Percentiles rank a stretch among this genome's conserved stretches.
phyloP scores from a whole-genome alignment of 2,113 vertebrate species.

The Heterotilapia buettikoferi region DNA sequence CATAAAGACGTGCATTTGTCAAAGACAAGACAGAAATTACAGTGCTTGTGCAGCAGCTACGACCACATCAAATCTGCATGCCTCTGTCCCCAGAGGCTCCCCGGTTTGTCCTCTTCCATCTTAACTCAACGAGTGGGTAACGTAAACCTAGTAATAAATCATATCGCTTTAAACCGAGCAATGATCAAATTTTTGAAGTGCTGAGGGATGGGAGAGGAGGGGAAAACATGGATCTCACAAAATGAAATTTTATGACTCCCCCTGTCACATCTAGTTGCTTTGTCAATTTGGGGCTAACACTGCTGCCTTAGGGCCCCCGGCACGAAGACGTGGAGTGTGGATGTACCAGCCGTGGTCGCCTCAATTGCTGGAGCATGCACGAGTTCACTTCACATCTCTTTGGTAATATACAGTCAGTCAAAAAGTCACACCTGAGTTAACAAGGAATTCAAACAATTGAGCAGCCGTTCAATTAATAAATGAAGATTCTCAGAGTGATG shows the following conservation, averaged over 20 bases:
- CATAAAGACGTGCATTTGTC: constrained; percentile 9
- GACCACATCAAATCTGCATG: constrained; percentile 9
- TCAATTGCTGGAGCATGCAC: constrained; percentile 16
- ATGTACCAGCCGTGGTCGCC: constrained; percentile 23
- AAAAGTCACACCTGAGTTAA: neutral
- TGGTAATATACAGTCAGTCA: constrained; percentile 11
- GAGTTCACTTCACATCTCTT: constrained; percentile 28
- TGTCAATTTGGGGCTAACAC: constrained; percentile 64
- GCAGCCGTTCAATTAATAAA: neutral
- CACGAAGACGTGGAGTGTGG: constrained; percentile 1
- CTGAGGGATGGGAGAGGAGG: constrained; percentile 49
- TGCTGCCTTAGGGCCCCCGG: constrained; percentile 44
- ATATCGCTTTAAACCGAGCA: constrained; percentile 56
- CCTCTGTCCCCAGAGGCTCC: constrained; percentile 16
- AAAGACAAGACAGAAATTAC: constrained; percentile 11
- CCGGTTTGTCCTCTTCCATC: constrained; percentile 28
- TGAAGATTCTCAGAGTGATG: neutral
- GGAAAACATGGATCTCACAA: constrained; percentile 56
- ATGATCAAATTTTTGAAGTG: constrained; percentile 59
- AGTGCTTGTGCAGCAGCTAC: neutral
- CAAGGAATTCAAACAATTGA: neutral
- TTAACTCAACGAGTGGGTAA: constrained; percentile 31
- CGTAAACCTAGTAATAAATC: constrained; percentile 47
- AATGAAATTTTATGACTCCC: constrained; percentile 68
- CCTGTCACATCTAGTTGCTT: constrained; percentile 71